Evolutionary conservation across 2,113 vertebrate species (phyloP).

Genomic region (Cryptomyrus ogoouensis): DNA sequence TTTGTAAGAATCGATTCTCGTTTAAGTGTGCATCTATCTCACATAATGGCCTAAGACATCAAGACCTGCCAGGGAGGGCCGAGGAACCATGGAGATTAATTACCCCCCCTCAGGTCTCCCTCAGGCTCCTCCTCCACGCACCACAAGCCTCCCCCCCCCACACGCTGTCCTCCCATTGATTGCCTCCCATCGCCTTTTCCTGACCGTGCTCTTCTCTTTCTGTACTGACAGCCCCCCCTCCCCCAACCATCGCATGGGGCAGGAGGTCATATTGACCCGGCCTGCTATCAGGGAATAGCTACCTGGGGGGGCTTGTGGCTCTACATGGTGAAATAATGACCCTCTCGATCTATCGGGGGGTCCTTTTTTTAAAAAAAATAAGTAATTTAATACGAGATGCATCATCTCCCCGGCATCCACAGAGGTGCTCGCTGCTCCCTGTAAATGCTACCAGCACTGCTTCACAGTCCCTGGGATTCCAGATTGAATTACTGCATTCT

Average conservation of each 20-base stretch:
- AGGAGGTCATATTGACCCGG: not conserved
- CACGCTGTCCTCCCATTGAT: not conserved
- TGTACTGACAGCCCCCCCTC: not conserved
- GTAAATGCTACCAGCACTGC: not conserved
- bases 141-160: not conserved
- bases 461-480: not conserved
- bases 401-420: not conserved
- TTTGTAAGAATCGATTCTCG: not conserved
- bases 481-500: not conserved
- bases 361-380: not conserved
- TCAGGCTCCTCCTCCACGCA: not conserved
- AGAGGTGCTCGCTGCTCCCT: not conserved
- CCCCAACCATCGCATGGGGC: not conserved
- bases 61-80: not conserved
- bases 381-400: not conserved
- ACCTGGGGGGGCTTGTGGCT: not conserved
- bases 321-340: not conserved
- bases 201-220: not conserved
- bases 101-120: not conserved
- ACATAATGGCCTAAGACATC: not conserved
- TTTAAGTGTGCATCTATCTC: not conserved
- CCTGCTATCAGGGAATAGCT: not conserved
- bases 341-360: not conserved
- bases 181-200: not conserved
- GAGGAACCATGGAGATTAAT: constrained; percentile 23